These are phyloP conservation scores for Linurgus olivaceus DNA, from an alignment of 2,797 vertebrate genomes.

Conservation along the genomic window DNA sequence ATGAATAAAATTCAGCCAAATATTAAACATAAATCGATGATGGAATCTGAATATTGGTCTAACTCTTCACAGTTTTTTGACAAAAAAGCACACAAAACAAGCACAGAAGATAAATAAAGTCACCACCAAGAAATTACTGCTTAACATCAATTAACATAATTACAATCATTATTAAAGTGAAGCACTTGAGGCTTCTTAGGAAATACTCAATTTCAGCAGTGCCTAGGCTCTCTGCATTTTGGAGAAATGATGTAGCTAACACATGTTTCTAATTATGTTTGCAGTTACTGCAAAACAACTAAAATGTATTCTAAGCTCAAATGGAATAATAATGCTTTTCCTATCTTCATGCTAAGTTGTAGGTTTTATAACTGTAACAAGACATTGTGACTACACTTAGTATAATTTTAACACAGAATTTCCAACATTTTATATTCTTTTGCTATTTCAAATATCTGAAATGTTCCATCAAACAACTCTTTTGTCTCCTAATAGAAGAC, in stretches of 20 bases:
- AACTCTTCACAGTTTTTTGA: neutral
- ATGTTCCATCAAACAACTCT: neutral
- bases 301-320: conserved; percentile 14
- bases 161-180: neutral
- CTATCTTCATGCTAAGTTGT: conserved; percentile 1
- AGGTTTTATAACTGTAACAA: conserved; percentile 32
- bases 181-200: neutral
- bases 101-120: neutral
- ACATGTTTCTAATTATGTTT: conserved; percentile 64
- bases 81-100: neutral
- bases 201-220: neutral
- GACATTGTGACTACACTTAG: neutral
- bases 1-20: neutral
- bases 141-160: neutral
- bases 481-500: neutral
- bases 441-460: neutral
- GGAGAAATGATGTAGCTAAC: conserved; percentile 1
- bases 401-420: neutral
- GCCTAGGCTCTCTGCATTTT: neutral
- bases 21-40: neutral
- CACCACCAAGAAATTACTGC: neutral
- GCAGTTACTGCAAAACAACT: conserved; percentile 54
- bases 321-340: neutral
- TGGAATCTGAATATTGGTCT: neutral
- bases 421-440: neutral